Conservation (phyloP, 1,140 invertebrate genomes). For the Oppia nitens region DNA sequence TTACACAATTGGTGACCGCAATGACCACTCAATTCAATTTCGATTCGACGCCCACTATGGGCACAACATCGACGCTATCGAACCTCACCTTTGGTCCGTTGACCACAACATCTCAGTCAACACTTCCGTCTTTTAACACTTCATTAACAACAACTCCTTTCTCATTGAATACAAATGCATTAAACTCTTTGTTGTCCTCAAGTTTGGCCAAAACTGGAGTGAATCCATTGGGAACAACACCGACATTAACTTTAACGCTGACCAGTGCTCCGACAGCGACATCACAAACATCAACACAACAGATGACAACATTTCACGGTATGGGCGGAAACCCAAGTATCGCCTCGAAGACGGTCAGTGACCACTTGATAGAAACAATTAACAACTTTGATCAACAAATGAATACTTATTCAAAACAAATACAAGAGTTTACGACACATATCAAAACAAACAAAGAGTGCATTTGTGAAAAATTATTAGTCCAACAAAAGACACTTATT, state of each 20-base stretch:
- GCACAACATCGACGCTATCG: neutral
- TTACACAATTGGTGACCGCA: no score
- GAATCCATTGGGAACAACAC: neutral
- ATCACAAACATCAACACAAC: neutral
- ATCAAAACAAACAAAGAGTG: constrained; percentile 4
- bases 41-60: neutral
- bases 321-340: constrained; percentile 1
- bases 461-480: constrained; percentile 9
- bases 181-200: neutral
- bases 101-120: neutral
- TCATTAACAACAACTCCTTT: neutral
- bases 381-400: constrained; percentile 10
- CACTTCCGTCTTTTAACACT: neutral
- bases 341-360: neutral
- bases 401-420: constrained; percentile 12
- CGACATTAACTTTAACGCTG: constrained; percentile 9
- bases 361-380: constrained; percentile 2
- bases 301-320: constrained; percentile 1
- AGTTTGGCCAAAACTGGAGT: neutral
- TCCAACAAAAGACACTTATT: constrained; percentile 15
- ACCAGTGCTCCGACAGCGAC: neutral
- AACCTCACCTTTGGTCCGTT: neutral
- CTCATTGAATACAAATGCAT: neutral
- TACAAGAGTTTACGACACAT: constrained; percentile 8
- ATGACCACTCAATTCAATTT: neutral